Evolutionary conservation across 35 echinoderm and acorn worm genomes (phyloP).

Genomic region (Patiria miniata): DNA sequence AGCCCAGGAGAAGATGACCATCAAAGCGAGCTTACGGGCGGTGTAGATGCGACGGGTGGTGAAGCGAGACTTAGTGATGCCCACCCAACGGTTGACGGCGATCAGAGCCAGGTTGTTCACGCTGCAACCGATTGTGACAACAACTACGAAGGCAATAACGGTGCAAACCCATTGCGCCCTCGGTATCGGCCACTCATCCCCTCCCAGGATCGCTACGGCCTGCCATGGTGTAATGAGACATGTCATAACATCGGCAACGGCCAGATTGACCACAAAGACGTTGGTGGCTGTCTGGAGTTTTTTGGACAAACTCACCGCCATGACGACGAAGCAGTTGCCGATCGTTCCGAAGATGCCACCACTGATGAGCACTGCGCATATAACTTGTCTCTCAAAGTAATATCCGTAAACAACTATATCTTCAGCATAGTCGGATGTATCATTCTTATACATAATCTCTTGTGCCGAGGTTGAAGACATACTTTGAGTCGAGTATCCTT

Average conservation of each 20-base stretch:
- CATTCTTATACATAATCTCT: too few species aligned
- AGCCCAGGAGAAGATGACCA: slow-evolving; percentile 32
- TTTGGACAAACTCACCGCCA: too few species aligned
- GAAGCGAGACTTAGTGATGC: slow-evolving; percentile 2
- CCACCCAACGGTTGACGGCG: slow-evolving; percentile 41
- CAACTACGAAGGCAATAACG: background rate
- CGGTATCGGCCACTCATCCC: slow-evolving; percentile 38
- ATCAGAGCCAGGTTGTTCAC: slow-evolving; percentile 44
- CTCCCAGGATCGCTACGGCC: background rate
- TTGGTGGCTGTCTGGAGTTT: slow-evolving; percentile 43
- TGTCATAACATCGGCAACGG: slow-evolving; percentile 35
- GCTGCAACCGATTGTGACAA: background rate
- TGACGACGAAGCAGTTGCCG: too few species aligned
- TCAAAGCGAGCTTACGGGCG: slow-evolving; percentile 22
- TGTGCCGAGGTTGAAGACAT: too few species aligned
- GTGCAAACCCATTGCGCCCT: slow-evolving; percentile 15
- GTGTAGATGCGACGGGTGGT: slow-evolving; percentile 27
- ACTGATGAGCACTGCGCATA: too few species aligned
- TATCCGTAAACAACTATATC: too few species aligned
- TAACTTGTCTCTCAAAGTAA: too few species aligned
- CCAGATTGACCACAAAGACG: slow-evolving; percentile 46
- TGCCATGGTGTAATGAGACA: slow-evolving; percentile 30
- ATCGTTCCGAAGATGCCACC: too few species aligned
- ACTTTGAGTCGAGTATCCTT: too few species aligned
- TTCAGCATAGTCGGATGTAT: too few species aligned